A percentile compares a stretch with the other conserved stretches of the same genome.
Conservation (phyloP, 2,113 vertebrate genomes). For the Nesoenas mayeri region DNA sequence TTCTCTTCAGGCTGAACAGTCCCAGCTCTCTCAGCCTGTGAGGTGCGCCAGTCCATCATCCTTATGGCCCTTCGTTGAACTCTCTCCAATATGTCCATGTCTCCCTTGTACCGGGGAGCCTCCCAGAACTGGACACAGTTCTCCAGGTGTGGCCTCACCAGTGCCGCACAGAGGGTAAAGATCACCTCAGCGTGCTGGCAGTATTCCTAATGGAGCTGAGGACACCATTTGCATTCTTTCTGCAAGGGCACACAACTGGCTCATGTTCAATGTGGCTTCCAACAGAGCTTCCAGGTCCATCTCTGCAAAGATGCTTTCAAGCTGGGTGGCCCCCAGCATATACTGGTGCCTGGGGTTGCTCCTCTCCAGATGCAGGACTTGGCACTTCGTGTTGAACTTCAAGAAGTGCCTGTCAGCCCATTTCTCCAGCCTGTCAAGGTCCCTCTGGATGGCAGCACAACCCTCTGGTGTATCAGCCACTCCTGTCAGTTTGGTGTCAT, state of each 20-base stretch:
- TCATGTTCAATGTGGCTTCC: not conserved
- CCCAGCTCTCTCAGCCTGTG: not conserved
- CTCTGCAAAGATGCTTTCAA: not conserved
- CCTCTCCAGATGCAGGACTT: not conserved
- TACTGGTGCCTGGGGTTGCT: not conserved
- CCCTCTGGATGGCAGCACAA: not conserved
- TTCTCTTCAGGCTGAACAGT: not conserved
- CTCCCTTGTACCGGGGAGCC: not conserved
- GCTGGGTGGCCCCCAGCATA: not conserved
- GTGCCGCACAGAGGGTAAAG: not conserved
- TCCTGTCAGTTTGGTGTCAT: not conserved
- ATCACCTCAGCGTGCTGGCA: not conserved
- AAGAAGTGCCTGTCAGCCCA: not conserved
- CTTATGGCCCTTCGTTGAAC: not conserved
- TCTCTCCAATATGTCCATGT: not conserved
- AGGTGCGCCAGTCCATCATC: not conserved
- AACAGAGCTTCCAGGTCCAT: not conserved
- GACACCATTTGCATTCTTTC: not conserved
- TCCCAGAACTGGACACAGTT: not conserved
- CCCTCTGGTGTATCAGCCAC: not conserved
- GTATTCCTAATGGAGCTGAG: not conserved
- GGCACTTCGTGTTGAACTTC: not conserved
- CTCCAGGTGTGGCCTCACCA: not conserved
- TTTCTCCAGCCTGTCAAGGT: not conserved
- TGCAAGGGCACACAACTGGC: not conserved